Base-by-base conservation (phyloP, 2,113 vertebrate species). In the Notiomystis cincta region DNA sequence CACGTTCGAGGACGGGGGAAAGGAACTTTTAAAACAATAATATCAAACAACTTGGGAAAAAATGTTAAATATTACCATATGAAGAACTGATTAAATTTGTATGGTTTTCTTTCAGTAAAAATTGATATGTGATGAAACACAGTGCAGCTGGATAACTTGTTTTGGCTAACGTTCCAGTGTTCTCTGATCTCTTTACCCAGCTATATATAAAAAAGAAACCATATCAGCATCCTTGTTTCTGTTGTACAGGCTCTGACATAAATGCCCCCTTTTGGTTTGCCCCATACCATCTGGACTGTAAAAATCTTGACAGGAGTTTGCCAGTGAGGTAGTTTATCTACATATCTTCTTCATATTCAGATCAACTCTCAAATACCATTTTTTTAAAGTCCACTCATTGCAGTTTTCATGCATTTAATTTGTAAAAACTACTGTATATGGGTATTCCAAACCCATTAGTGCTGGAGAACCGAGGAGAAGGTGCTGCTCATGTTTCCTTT, bases 11-110 rank as follows among this genome's bases (percentile, higher is more conserved):
- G 62, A 78, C 18, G 13, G 61, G 65, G 65, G 15, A 48, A 70
- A 92, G 86, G 92, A 96, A 96, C 97, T 98, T 97, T 98, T 97
- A 98, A 98, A 98, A 98, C 97, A 98, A 96, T 98, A 98, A 97
- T 98, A 98, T 98, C 97, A 98, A 98, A 98, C 98, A 98, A 98
- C 96, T 98, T 84, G 95, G 96, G 33, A 51, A 95, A 95, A 97
- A 97, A 97, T 93, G 97, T 98, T 98, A 98, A 98, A 96, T 98
- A 97, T 97, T 98, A 97, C 98, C 98, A 98, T 97, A 98, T 98
- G 98, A 98, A 97, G 96, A 97, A 93, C 96, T 98, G 97, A 98
- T 98, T 98, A 97, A 98, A 98, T 98, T 97, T 98, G 97, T 97
- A 98, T 98, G 98, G 97, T 97, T 98, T 98, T 98, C 97, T 98